Conservation (phyloP, 2,797 vertebrate genomes). For the Loriculus beryllinus region DNA sequence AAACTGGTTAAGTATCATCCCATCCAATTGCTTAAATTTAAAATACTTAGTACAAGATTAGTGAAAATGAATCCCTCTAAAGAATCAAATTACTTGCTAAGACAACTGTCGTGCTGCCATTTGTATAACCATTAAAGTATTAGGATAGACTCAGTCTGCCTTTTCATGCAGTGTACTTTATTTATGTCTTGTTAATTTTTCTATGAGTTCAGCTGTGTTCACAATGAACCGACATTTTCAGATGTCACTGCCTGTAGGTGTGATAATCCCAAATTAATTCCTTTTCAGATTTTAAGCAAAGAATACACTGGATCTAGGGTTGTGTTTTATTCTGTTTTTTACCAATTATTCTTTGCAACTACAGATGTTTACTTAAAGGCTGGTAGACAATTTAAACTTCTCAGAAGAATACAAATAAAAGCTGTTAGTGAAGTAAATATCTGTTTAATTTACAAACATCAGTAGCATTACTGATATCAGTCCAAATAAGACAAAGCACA, state of each 20-base stretch:
- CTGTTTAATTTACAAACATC: slow-evolving; percentile 98
- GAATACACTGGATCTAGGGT: background rate
- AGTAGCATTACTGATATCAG: slow-evolving; percentile 94
- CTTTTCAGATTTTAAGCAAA: background rate
- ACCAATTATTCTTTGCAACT: slow-evolving; percentile 1
- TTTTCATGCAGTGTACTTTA: background rate
- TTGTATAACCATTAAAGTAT: background rate
- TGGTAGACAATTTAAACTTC: slow-evolving; percentile 26
- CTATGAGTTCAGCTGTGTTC: background rate
- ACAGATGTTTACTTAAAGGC: slow-evolving; percentile 22
- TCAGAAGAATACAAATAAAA: slow-evolving; percentile 75
- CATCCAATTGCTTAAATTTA: background rate
- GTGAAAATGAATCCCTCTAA: background rate
- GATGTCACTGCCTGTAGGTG: background rate
- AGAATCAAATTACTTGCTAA: background rate
- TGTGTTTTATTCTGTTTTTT: background rate
- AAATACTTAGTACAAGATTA: background rate
- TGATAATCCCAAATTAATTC: background rate
- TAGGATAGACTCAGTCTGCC: background rate
- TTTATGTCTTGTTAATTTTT: background rate
- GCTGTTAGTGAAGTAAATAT: slow-evolving; percentile 90
- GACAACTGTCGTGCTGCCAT: background rate
- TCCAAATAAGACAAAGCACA: slow-evolving; percentile 91
- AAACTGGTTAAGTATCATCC: background rate
- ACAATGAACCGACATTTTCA: background rate